Evolutionary conservation across 2,888 invertebrate genomes (phyloP).

Genomic region (Pecten maximus): DNA sequence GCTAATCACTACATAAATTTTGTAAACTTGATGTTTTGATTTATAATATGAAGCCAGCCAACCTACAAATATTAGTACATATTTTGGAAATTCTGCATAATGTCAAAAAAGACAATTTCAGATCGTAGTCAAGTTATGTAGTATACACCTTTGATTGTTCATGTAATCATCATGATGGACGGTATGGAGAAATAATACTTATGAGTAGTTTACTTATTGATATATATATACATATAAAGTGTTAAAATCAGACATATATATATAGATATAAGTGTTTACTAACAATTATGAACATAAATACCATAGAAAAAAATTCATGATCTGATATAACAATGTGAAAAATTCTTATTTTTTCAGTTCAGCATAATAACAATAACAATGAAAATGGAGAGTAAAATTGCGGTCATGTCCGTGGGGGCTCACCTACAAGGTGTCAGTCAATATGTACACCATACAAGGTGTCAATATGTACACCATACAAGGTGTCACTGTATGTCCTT

Average conservation of each 20-base stretch:
- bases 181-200: not conserved
- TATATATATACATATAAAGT: not conserved
- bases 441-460: no score
- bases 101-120: not conserved
- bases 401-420: not conserved
- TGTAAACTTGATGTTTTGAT: not conserved
- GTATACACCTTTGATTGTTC: not conserved
- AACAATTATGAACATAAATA: conserved; percentile 22
- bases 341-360: not conserved
- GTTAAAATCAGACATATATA: not conserved
- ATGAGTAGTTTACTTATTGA: not conserved
- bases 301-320: not conserved
- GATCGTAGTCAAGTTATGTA: not conserved
- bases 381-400: not conserved
- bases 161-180: not conserved
- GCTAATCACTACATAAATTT: not conserved
- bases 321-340: not conserved
- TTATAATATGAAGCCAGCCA: not conserved
- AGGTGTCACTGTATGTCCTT: not conserved
- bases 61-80: not conserved
- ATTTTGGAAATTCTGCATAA: not conserved
- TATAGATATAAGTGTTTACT: not conserved
- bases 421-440: not conserved
- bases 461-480: no score
- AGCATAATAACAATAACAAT: conserved; percentile 11